Conservation (phyloP, 2,888 invertebrate species). For the Macrophya alboannulata region DNA sequence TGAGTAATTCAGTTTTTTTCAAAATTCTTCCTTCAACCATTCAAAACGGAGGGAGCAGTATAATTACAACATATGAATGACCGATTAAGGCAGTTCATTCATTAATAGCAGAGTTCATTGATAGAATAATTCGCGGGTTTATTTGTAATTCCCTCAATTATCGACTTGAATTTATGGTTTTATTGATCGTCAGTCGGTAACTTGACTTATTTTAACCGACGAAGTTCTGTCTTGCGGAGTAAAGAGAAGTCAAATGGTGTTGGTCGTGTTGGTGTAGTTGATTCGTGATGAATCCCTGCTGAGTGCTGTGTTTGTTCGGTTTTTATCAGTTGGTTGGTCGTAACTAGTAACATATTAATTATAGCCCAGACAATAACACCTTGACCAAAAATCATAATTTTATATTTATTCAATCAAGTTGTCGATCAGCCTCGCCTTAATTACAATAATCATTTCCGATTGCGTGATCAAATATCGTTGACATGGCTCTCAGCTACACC, state of each 20-base stretch:
- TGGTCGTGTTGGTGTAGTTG: not conserved
- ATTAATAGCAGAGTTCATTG: not conserved
- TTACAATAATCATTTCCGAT: not conserved
- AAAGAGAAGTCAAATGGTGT: not conserved
- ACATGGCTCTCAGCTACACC: conserved; percentile 49
- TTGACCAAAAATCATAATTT: not conserved
- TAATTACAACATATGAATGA: too few relatives aligned
- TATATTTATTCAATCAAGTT: not conserved
- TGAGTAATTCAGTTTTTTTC: not conserved
- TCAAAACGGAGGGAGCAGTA: too few relatives aligned
- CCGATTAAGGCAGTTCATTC: too few relatives aligned
- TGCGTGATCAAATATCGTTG: not conserved
- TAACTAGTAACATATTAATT: not conserved
- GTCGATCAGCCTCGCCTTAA: not conserved
- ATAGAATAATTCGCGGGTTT: not conserved
- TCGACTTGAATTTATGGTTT: not conserved
- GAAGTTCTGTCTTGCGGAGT: not conserved
- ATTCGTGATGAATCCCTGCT: not conserved
- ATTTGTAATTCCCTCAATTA: not conserved
- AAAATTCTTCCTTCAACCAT: not conserved
- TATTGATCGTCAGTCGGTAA: not conserved
- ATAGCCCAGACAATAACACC: not conserved
- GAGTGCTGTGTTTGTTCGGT: not conserved
- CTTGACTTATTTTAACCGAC: not conserved
- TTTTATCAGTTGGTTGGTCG: not conserved